Evolutionary conservation across 2,797 vertebrate genomes (phyloP).

Genomic region (Myotis daubentonii): DNA sequence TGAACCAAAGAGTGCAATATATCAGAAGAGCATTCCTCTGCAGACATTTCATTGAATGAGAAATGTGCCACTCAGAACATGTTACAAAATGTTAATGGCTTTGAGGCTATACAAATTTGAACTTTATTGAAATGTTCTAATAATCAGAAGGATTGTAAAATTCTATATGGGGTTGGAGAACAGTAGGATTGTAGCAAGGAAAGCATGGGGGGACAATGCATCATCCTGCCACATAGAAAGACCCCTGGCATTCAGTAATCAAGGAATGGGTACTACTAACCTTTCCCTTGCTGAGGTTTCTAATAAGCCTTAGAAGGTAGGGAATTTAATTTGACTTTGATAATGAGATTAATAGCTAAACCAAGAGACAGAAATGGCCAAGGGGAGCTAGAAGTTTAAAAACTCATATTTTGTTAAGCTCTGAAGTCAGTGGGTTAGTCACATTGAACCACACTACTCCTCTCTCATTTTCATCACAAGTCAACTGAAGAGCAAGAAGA

Average conservation of each 20-base stretch:
- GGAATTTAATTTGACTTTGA: slow-evolving; percentile 34
- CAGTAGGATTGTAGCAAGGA: slow-evolving; percentile 39
- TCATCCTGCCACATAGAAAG: background rate
- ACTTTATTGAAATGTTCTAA: slow-evolving; percentile 84
- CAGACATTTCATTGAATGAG: slow-evolving; percentile 82
- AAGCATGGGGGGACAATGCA: slow-evolving; percentile 30
- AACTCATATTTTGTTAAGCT: slow-evolving; percentile 49
- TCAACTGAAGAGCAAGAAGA: background rate
- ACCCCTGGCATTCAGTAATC: slow-evolving; percentile 20
- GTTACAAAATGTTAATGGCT: slow-evolving; percentile 85
- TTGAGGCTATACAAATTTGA: slow-evolving; percentile 84
- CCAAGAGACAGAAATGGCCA: background rate
- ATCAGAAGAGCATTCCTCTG: slow-evolving; percentile 82
- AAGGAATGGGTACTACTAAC: slow-evolving; percentile 26
- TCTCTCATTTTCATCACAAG: background rate
- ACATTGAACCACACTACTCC: background rate
- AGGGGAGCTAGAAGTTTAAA: background rate
- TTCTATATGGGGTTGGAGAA: slow-evolving; percentile 58
- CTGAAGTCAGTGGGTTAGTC: slow-evolving; percentile 27
- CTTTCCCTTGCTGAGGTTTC: slow-evolving; percentile 32
- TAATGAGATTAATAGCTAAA: slow-evolving; percentile 66
- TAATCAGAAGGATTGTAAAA: slow-evolving; percentile 79
- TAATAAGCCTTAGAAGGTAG: background rate
- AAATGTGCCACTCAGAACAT: slow-evolving; percentile 81
- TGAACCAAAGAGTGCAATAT: slow-evolving; percentile 78